Base-by-base conservation (phyloP, 2,888 invertebrate species). In the Zaprionus obscuricornis region DNA sequence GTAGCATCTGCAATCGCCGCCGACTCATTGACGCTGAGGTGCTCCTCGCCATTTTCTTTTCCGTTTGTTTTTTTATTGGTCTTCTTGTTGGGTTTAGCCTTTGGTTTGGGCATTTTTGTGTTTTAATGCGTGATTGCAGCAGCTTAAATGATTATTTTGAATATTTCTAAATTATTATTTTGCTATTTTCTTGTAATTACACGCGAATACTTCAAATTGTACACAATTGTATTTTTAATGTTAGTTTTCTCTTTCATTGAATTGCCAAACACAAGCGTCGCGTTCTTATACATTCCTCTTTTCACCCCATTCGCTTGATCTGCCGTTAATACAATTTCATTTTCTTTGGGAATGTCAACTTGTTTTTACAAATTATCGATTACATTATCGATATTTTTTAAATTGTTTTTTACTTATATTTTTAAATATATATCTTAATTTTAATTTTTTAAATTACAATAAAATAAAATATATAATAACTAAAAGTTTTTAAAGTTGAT, bases 41-140 rank as follows among this genome's bases (percentile, higher is more conserved):
- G 63, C 4, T 85, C 78, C 31, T 84, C 79, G 18, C 73, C 79
- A 27, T 87, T 85, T 56, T 85, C 84, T n/a, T 83, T 83, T 50
- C 78, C 78, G 1, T 58, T 57, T 4, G 75, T 36, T 33, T 74
- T 73, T 39, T 71, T 74, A 65, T 81, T 87, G 18, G 86, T 74
- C 40, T 85, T 87, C 62, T 77, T 74, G n/a, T 13, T 47, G n/a
- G 16, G 13, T 22, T 33, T 52, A 11, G 50, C 16, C 46, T 62
- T 71, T 33, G 52, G 36, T 43, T 51, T 74, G 26, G 18, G 27
- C 69, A 72, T 72, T 29, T 51, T 18, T 33, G n/a, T 36, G 39
- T 40, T 22, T 33, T 52, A 14, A 3, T 22, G 7, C 27, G n/a
- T 24, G 26, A 33, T 42, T 34, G 14, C 20, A 31, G 7, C 34